phyloP scores from a whole-genome alignment of 2,888 invertebrate species.

The Clistopyga incitator region DNA sequence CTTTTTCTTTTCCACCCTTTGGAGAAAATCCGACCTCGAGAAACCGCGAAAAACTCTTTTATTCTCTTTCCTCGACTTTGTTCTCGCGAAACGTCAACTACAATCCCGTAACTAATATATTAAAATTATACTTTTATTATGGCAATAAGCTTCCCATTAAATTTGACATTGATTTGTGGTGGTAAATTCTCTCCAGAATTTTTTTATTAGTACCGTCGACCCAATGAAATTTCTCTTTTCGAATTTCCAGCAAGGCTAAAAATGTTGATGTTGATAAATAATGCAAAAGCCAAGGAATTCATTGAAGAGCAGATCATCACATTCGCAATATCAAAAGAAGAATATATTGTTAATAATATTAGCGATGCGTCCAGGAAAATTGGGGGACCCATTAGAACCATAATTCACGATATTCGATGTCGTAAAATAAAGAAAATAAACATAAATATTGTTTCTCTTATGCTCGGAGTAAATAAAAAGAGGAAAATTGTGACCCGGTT shows the following conservation, averaged over 20 bases:
- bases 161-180: neutral
- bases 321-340: no score
- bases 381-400: no score
- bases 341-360: no score
- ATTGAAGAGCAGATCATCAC: no score
- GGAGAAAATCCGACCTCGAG: conserved; percentile 47
- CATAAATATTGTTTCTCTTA: neutral
- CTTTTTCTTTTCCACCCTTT: conserved; percentile 44
- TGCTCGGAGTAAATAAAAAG: neutral
- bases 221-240: neutral
- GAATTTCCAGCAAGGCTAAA: neutral
- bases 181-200: neutral
- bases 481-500: neutral
- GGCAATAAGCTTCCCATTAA: neutral
- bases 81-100: neutral
- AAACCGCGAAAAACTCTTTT: conserved; percentile 34
- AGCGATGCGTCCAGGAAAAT: no score
- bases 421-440: neutral
- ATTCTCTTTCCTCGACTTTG: neutral
- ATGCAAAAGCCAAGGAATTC: no score
- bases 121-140: neutral
- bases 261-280: neutral
- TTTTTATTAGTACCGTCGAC: neutral
- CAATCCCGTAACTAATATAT: neutral
- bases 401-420: no score